phyloP scores from a whole-genome alignment of 2,888 invertebrate species.

The Macropis europaea region DNA sequence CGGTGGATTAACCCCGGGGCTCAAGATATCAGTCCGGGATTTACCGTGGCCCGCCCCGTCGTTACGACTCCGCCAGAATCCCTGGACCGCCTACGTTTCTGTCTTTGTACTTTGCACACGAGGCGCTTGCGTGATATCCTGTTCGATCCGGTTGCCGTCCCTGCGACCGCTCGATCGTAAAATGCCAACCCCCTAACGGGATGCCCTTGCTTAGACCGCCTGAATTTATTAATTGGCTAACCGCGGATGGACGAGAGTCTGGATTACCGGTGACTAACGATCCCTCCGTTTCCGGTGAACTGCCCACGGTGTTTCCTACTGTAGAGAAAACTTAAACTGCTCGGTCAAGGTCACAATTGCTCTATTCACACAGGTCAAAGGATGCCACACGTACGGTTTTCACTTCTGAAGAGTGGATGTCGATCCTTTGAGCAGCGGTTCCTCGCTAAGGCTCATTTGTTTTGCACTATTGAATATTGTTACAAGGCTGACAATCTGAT shows the following conservation, averaged over 20 bases:
- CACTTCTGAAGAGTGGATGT: too few species aligned
- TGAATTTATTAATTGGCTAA: conserved; percentile 38
- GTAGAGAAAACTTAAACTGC: neutral
- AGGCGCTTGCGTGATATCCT: conserved; percentile 7
- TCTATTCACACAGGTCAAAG: too few species aligned
- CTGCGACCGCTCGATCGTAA: conserved; percentile 23
- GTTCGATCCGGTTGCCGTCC: too few species aligned
- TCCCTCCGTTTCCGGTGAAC: conserved; percentile 9
- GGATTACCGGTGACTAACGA: conserved; percentile 26
- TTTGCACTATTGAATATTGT: too few species aligned
- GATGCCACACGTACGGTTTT: too few species aligned
- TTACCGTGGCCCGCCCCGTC: conserved; percentile 64
- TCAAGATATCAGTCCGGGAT: conserved; percentile 77
- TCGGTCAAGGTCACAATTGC: too few species aligned
- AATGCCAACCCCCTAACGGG: neutral
- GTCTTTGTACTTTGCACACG: conserved; percentile 10
- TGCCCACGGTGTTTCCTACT: too few species aligned
- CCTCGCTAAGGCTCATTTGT: too few species aligned
- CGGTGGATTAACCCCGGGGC: conserved; percentile 75
- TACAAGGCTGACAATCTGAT: too few species aligned
- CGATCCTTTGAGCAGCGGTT: too few species aligned
- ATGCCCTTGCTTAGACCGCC: neutral
- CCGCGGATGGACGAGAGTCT: conserved; percentile 2
- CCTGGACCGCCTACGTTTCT: conserved; percentile 37
- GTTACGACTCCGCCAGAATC: conserved; percentile 58